These are phyloP conservation scores for Tragulus kanchil DNA, from an alignment of 2,113 vertebrate species.

Conservation along the genomic window DNA sequence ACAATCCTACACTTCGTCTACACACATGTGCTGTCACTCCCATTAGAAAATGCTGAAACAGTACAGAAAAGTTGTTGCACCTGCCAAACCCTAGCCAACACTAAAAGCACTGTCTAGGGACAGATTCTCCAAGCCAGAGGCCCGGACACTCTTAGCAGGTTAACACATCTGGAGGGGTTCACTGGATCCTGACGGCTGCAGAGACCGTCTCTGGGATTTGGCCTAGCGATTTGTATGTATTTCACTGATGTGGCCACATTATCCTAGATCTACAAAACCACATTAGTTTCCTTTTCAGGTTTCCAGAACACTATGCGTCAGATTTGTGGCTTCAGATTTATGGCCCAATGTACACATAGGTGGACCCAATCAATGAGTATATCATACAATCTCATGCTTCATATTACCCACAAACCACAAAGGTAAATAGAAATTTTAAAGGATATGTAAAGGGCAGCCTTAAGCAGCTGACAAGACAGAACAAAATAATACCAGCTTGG, in stretches of 20 bases:
- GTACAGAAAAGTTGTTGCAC: background rate
- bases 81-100: background rate
- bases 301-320: conserved; percentile 1
- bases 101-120: background rate
- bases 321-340: background rate
- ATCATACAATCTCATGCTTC: background rate
- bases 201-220: background rate
- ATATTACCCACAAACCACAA: background rate
- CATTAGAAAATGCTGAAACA: background rate
- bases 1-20: background rate
- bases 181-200: background rate
- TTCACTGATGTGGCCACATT: background rate
- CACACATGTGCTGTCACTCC: background rate
- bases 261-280: background rate
- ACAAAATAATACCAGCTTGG: background rate
- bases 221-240: background rate
- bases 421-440: background rate
- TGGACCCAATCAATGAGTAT: background rate
- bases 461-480: background rate
- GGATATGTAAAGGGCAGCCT: background rate
- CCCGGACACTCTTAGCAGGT: background rate
- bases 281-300: background rate
- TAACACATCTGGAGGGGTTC: background rate
- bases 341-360: background rate
- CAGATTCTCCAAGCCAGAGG: background rate